Conservation (phyloP, 1,140 invertebrate species). For the Zaprionus lachaisei region DNA sequence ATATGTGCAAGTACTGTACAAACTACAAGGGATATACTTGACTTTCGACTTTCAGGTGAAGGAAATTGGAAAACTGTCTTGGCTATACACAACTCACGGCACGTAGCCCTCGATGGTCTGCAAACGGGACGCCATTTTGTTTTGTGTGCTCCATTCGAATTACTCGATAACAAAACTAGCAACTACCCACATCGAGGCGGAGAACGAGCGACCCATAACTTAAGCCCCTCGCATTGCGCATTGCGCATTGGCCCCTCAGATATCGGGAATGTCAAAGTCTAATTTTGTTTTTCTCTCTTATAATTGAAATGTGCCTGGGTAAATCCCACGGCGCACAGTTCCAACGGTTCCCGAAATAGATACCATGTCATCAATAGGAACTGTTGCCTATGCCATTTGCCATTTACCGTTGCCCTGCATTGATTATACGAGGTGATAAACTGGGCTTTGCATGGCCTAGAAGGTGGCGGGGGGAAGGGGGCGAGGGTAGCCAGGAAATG, state of each 20-base stretch:
- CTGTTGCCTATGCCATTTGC: constrained; percentile 41
- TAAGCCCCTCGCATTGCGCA: constrained; percentile 29
- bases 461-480: background rate
- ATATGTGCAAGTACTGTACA: background rate
- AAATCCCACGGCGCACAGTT: constrained; percentile 57
- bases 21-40: background rate
- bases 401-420: constrained; percentile 43
- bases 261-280: constrained; percentile 75
- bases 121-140: constrained; percentile 62
- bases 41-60: background rate
- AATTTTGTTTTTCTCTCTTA: constrained; percentile 64
- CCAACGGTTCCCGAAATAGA: constrained; percentile 58
- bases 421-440: constrained; percentile 48
- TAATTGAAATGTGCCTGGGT: constrained; percentile 69
- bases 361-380: constrained; percentile 70
- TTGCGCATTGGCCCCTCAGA: constrained; percentile 44
- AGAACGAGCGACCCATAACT: background rate
- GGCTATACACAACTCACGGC: constrained; percentile 48
- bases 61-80: background rate
- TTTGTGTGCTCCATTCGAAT: constrained; percentile 19
- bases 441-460: constrained; percentile 19
- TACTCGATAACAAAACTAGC: constrained; percentile 61
- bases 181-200: background rate
- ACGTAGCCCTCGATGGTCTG: constrained; percentile 49
- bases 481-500: constrained; percentile 14